These are phyloP conservation scores for Notechis scutatus DNA, from an alignment of 2,113 vertebrate genomes.

Conservation along the genomic window DNA sequence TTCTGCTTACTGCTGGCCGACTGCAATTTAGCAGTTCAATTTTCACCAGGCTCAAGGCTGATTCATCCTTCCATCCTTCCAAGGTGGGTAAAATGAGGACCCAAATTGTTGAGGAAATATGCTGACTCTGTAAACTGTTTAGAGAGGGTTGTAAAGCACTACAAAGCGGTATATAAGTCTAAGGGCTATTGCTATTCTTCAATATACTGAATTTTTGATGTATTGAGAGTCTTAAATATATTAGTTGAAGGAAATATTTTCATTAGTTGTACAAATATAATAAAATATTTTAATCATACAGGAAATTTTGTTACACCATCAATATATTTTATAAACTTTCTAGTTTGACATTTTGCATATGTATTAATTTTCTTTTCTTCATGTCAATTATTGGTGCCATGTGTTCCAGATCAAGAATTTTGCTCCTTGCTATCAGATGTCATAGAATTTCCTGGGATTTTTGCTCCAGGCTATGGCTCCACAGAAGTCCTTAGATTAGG, in stretches of 20 bases:
- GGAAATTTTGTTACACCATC: background rate
- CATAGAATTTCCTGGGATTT: background rate
- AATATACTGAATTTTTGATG: background rate
- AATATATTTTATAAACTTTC: background rate
- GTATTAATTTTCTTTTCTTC: background rate
- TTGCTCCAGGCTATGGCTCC: background rate
- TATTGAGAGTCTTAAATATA: conserved; percentile 7
- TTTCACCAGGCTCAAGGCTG: too few relatives aligned
- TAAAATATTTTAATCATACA: background rate
- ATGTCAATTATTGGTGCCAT: background rate
- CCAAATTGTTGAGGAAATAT: too few relatives aligned
- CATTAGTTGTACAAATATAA: background rate
- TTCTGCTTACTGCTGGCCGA: too few relatives aligned
- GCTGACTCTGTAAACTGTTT: too few relatives aligned
- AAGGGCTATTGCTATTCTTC: background rate
- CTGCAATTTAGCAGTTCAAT: too few relatives aligned
- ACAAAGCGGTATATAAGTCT: too few relatives aligned
- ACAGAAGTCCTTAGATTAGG: background rate
- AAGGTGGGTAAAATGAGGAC: too few relatives aligned
- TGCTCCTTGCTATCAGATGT: background rate
- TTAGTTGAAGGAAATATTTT: background rate
- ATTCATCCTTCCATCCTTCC: too few relatives aligned
- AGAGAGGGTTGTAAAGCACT: too few relatives aligned
- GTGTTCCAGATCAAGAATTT: conserved; percentile 11
- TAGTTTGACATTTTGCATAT: conserved; percentile 11